Conservation (phyloP, 2,888 invertebrate species). For the Xylota segnis region DNA sequence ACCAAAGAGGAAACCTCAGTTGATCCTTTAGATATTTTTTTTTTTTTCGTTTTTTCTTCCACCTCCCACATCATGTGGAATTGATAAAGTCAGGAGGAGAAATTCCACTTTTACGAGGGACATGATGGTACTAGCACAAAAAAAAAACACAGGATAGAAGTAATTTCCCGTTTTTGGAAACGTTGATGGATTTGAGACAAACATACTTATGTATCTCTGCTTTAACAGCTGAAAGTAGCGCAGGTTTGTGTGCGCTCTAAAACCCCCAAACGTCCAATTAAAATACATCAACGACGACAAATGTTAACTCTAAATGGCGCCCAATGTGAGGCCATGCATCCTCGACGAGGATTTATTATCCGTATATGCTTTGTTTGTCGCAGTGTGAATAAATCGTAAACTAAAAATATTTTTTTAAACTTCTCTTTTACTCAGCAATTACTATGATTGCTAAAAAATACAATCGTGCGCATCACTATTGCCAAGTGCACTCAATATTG, state of each 20-base stretch:
- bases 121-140: neutral
- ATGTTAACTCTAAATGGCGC: constrained; percentile 46
- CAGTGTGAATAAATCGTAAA: neutral
- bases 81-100: neutral
- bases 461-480: constrained; percentile 42
- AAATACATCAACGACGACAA: constrained; percentile 18
- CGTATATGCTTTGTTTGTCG: neutral
- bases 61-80: constrained; percentile 17
- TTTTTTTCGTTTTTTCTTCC: neutral
- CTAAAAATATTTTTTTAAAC: constrained; percentile 7
- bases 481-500: constrained; percentile 65
- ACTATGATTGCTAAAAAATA: constrained; percentile 57
- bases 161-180: constrained; percentile 12
- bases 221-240: neutral
- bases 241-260: neutral
- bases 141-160: neutral
- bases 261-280: constrained; percentile 12
- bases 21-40: constrained; percentile 24
- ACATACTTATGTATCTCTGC: too few relatives aligned
- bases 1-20: constrained; percentile 10
- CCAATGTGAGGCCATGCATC: constrained; percentile 13
- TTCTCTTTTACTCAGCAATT: constrained; percentile 27
- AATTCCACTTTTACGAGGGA: constrained; percentile 8
- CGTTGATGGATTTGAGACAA: constrained; percentile 34
- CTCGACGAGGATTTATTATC: constrained; percentile 44